A percentile compares a stretch with the other conserved stretches of the same genome.
These are phyloP conservation scores for Rhamphomyia laevipes DNA, from an alignment of 2,888 invertebrate species.

Conservation along the genomic window DNA sequence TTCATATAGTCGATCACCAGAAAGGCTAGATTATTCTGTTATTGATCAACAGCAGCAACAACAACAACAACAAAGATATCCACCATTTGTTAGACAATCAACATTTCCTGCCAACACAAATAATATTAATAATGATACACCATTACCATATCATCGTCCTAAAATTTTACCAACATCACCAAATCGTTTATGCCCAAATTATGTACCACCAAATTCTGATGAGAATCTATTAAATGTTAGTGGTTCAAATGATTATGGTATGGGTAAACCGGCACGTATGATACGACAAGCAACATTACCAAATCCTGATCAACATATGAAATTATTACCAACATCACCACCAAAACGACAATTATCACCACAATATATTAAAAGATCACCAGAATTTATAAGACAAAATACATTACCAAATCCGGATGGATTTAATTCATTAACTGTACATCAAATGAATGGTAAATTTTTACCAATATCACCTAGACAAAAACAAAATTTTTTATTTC, in stretches of 20 bases:
- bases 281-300: conserved; percentile 34
- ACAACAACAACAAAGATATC: conserved; percentile 27
- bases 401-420: conserved; percentile 35
- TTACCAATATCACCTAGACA: conserved; percentile 34
- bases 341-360: conserved; percentile 35
- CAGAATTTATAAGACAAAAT: conserved; percentile 34
- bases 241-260: conserved; percentile 24
- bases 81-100: conserved; percentile 34
- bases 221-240: conserved; percentile 17
- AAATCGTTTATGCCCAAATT: conserved; percentile 21
- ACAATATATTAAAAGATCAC: conserved; percentile 31
- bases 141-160: conserved; percentile 8
- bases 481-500: conserved; percentile 35
- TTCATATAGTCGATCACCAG: conserved; percentile 33
- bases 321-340: conserved; percentile 35
- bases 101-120: conserved; percentile 29
- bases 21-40: conserved; percentile 21
- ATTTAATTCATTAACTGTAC: conserved; percentile 31
- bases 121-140: background rate
- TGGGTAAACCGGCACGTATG: conserved; percentile 25
- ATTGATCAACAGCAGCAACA: no score
- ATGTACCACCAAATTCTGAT: conserved; percentile 17
- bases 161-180: conserved; percentile 31
- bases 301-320: conserved; percentile 35
- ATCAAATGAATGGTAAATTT: conserved; percentile 27